Evolutionary conservation across 2,888 invertebrate species (phyloP).

Genomic region (Penaeus monodon): DNA sequence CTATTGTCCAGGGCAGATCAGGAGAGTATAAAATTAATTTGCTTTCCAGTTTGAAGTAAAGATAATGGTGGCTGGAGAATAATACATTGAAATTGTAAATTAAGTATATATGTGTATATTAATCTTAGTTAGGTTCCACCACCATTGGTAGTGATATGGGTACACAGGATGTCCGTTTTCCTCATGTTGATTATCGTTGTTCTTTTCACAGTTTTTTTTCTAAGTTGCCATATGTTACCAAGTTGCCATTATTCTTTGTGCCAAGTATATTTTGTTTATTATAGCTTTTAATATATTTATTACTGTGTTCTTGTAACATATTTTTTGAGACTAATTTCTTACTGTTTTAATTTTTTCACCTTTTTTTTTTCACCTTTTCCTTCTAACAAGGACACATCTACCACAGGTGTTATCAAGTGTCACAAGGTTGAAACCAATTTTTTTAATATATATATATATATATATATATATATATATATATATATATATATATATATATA

Average conservation of each 20-base stretch:
- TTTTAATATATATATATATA: too few relatives aligned
- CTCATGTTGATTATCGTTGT: slow-evolving; percentile 11
- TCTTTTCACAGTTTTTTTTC: slow-evolving; percentile 14
- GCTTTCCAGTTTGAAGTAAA: too few relatives aligned
- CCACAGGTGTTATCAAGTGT: slow-evolving; percentile 38
- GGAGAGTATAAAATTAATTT: too few relatives aligned
- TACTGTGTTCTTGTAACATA: slow-evolving; percentile 31
- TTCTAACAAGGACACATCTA: slow-evolving; percentile 15
- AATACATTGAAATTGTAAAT: too few relatives aligned
- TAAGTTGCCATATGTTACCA: slow-evolving; percentile 64
- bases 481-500: too few relatives aligned
- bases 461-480: too few relatives aligned
- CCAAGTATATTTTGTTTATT: slow-evolving; percentile 60
- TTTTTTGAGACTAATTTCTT: slow-evolving; percentile 27
- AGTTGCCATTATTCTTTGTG: slow-evolving; percentile 62
- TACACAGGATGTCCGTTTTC: background rate
- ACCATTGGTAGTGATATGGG: background rate
- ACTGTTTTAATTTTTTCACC: slow-evolving; percentile 16
- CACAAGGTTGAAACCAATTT: slow-evolving; percentile 18
- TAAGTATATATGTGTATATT: too few relatives aligned
- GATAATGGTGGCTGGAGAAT: too few relatives aligned
- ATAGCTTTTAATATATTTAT: slow-evolving; percentile 54
- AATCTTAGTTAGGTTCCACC: too few relatives aligned
- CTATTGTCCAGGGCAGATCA: too few relatives aligned
- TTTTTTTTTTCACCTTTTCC: slow-evolving; percentile 25